Evolutionary conservation across 1,140 invertebrate species (phyloP).

Genomic region (Drosophila biarmipes): DNA sequence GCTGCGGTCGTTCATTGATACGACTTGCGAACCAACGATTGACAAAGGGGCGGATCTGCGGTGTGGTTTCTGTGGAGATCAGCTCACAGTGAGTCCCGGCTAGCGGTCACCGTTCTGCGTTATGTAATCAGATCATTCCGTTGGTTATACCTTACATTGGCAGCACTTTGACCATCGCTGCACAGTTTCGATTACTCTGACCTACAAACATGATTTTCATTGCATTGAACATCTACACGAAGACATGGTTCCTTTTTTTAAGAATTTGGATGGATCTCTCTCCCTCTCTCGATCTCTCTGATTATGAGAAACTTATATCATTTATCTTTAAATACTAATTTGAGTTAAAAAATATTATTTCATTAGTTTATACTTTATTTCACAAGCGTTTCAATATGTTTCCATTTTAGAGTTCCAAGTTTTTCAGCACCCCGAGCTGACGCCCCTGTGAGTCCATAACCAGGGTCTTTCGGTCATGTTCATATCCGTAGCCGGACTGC

Average conservation of each 20-base stretch:
- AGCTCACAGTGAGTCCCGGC: conserved; percentile 29
- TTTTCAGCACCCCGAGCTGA: not conserved
- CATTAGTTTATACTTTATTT: too few relatives aligned
- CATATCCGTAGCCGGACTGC: conserved; percentile 12
- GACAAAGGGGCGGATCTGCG: conserved; percentile 57
- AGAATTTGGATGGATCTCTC: too few relatives aligned
- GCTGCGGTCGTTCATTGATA: conserved; percentile 60
- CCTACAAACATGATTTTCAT: not conserved
- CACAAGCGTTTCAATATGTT: too few relatives aligned
- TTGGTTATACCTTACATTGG: not conserved
- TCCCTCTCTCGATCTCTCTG: too few relatives aligned
- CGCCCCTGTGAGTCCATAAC: conserved; percentile 2
- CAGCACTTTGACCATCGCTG: not conserved
- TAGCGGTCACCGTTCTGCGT: not conserved
- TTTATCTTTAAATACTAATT: too few relatives aligned
- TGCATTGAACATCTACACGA: too few relatives aligned
- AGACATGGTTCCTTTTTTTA: too few relatives aligned
- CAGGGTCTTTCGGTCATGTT: conserved; percentile 6
- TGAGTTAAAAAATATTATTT: too few relatives aligned
- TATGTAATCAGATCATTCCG: not conserved
- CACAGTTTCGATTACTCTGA: not conserved
- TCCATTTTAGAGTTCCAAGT: too few relatives aligned
- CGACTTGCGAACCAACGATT: conserved; percentile 11
- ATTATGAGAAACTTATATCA: too few relatives aligned
- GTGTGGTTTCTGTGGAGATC: conserved; percentile 4